A percentile compares a stretch with the other conserved stretches of the same genome.
Conservation (phyloP, 23 tunicate genomes). For the Botrylloides violaceus region DNA sequence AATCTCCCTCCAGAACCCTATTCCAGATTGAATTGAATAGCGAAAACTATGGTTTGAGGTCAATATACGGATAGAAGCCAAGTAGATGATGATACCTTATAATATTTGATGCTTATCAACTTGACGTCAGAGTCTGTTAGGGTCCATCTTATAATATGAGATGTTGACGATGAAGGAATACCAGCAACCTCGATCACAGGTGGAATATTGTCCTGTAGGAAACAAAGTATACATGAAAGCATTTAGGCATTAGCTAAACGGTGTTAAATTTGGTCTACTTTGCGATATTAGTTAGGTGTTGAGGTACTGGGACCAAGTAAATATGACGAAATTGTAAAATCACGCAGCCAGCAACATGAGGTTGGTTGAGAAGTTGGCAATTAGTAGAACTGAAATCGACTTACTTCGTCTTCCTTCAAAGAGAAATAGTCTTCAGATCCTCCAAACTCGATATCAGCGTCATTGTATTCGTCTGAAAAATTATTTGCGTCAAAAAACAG, state of each 20-base stretch:
- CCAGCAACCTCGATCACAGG: background rate
- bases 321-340: background rate
- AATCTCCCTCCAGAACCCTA: too few species aligned
- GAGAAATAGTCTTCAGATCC: conserved; percentile 9
- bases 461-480: background rate
- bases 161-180: conserved; percentile 5
- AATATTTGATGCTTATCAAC: conserved; percentile 20
- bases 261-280: background rate
- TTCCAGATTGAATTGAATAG: too few species aligned
- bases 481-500: background rate
- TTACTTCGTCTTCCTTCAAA: background rate
- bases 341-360: too few species aligned
- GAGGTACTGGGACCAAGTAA: background rate
- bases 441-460: background rate
- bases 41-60: too few species aligned
- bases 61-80: too few species aligned
- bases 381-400: too few species aligned
- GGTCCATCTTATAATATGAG: conserved; percentile 5
- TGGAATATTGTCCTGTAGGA: conserved; percentile 1
- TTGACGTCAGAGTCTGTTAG: background rate
- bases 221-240: background rate
- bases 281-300: background rate
- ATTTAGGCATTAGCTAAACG: background rate
- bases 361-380: too few species aligned
- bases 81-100: conserved; percentile 5